Evolutionary conservation across 2,113 vertebrate species (phyloP).

Genomic region (Semnopithecus entellus): DNA sequence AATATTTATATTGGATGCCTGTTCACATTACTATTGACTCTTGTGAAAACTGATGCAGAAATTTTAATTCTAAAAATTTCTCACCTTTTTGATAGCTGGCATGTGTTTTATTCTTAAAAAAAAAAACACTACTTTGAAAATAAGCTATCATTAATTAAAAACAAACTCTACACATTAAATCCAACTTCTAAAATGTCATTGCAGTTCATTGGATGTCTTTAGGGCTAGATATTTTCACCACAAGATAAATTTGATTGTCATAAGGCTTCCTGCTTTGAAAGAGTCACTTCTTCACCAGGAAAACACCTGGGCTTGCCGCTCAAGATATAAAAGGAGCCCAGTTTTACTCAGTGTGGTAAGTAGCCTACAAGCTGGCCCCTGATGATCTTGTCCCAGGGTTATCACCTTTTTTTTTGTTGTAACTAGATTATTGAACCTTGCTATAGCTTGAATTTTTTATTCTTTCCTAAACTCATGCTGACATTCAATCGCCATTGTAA

Average conservation of each 20-base stretch:
- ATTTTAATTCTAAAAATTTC: constrained; percentile 69
- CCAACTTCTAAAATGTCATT: not conserved
- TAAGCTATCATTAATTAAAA: constrained; percentile 66
- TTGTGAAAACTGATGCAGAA: constrained; percentile 72
- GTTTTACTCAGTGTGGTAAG: not conserved
- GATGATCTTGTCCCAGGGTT: not conserved
- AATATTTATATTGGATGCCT: constrained; percentile 76
- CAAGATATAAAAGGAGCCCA: not conserved
- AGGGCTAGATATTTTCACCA: not conserved
- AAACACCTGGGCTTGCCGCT: not conserved
- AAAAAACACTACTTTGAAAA: constrained; percentile 67
- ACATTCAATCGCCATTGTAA: not conserved
- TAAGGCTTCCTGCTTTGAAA: not conserved
- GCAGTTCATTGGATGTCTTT: not conserved
- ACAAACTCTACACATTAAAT: not conserved
- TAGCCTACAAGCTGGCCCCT: not conserved
- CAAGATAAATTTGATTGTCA: not conserved
- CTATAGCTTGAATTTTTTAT: not conserved
- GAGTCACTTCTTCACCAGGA: not conserved
- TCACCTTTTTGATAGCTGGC: constrained; percentile 76
- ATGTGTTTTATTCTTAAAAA: constrained; percentile 75
- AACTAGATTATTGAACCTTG: too few relatives aligned
- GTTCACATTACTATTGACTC: constrained; percentile 62
- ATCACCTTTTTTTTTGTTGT: not conserved
- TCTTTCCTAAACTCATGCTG: not conserved